These are phyloP conservation scores for Xiphias gladius DNA, from an alignment of 2,113 vertebrate genomes.

Conservation along the genomic window DNA sequence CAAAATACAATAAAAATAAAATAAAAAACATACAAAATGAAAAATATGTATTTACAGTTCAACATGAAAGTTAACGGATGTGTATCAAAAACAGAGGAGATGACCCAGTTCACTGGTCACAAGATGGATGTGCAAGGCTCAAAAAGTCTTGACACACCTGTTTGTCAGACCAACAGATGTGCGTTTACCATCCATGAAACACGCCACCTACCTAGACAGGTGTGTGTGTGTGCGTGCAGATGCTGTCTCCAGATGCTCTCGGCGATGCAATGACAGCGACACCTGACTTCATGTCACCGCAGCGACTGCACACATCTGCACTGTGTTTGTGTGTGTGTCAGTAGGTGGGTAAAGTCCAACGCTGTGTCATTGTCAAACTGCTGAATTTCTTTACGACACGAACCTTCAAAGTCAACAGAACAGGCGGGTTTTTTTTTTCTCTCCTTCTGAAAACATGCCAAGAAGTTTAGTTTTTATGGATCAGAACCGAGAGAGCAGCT, in stretches of 20 bases:
- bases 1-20: too few relatives aligned
- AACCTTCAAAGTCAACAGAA: too few relatives aligned
- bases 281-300: constrained; percentile 65
- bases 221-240: constrained; percentile 38
- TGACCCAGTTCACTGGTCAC: background rate
- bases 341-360: constrained; percentile 24
- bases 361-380: background rate
- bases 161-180: constrained; percentile 13
- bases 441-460: too few relatives aligned
- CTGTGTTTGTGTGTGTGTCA: constrained; percentile 21
- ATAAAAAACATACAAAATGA: too few relatives aligned
- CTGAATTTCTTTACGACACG: too few relatives aligned
- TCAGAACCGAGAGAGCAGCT: too few relatives aligned
- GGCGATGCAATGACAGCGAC: constrained; percentile 68
- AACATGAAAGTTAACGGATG: too few relatives aligned
- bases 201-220: background rate
- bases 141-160: background rate
- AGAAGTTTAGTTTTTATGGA: too few relatives aligned
- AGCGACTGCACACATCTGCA: constrained; percentile 52
- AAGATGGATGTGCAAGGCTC: background rate
- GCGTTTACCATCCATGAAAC: background rate
- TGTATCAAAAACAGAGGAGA: too few relatives aligned
- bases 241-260: constrained; percentile 68
- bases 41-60: too few relatives aligned
- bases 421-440: background rate